Percentiles rank a stretch among this genome's conserved stretches.
These are phyloP conservation scores for Oreochromis niloticus DNA, from an alignment of 2,113 vertebrate genomes.

Conservation along the genomic window DNA sequence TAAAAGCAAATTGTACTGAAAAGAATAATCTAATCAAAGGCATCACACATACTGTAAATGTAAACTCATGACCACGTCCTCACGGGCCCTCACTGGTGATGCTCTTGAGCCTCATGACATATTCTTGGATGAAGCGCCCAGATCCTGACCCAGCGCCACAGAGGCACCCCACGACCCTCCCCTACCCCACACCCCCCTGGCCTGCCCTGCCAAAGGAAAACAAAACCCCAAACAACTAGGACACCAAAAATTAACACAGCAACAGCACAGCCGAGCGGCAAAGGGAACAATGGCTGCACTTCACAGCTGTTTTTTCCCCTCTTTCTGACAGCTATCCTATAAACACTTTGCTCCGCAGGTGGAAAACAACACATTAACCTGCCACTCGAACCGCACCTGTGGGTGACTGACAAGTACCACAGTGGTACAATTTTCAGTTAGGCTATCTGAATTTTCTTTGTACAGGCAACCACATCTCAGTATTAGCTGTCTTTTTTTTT, in stretches of 20 bases:
- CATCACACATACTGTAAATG: background rate
- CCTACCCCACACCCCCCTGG: background rate
- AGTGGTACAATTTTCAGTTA: background rate
- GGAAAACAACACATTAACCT: conserved; percentile 21
- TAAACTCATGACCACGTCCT: background rate
- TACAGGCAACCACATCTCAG: background rate
- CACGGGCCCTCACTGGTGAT: background rate
- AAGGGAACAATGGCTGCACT: background rate
- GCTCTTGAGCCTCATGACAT: background rate
- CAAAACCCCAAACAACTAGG: conserved; percentile 10
- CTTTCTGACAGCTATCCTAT: conserved; percentile 11
- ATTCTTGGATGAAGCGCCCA: conserved; percentile 19
- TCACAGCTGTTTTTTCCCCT: background rate
- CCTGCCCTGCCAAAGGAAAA: conserved; percentile 14
- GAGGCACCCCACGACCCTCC: background rate
- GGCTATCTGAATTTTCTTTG: background rate
- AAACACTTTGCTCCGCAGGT: conserved; percentile 9
- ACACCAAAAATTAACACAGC: background rate
- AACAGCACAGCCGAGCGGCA: background rate
- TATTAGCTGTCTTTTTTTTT: background rate
- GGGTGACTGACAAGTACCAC: background rate
- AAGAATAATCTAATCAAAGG: background rate
- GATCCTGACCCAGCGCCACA: conserved; percentile 26
- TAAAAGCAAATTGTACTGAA: background rate
- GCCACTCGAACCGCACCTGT: background rate